phyloP scores from a whole-genome alignment of 1,140 invertebrate species.

The Orchesella cincta region DNA sequence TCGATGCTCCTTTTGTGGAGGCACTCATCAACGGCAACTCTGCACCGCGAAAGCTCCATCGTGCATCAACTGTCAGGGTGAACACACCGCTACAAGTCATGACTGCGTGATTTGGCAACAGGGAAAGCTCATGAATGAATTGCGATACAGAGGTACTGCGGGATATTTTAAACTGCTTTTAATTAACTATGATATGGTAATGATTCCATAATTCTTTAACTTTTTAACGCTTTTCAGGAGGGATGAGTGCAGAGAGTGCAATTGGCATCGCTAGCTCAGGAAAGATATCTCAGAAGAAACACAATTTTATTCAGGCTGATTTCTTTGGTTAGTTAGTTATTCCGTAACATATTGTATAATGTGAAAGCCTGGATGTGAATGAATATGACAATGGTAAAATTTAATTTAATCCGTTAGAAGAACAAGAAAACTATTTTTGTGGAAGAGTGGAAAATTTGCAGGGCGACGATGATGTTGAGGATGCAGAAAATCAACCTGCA shows the following conservation, averaged over 20 bases:
- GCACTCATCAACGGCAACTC: constrained; percentile 12
- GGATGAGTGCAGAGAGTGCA: constrained; percentile 30
- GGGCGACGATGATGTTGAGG: not conserved
- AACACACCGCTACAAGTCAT: constrained; percentile 31
- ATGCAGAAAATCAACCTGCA: constrained; percentile 34
- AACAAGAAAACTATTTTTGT: no score
- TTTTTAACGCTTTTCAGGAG: not conserved
- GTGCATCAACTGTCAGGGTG: constrained; percentile 38
- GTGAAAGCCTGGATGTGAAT: no score
- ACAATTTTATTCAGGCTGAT: constrained; percentile 29
- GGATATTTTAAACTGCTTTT: not conserved
- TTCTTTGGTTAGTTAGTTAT: constrained; percentile 39
- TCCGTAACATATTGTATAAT: no score
- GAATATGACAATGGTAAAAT: no score
- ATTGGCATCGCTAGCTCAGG: constrained; percentile 39
- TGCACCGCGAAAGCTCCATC: constrained; percentile 12
- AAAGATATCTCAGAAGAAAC: constrained; percentile 31
- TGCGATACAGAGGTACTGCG: constrained; percentile 28
- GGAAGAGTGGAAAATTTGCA: not conserved
- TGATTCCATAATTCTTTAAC: not conserved
- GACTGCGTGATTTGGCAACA: constrained; percentile 39
- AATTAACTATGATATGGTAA: not conserved
- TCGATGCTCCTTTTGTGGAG: constrained; percentile 33
- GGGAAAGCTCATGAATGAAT: constrained; percentile 42
- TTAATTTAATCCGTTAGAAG: no score